Percentiles rank a stretch among this genome's conserved stretches.
Conservation (phyloP, 1,140 invertebrate species). For the Drosophila sechellia region DNA sequence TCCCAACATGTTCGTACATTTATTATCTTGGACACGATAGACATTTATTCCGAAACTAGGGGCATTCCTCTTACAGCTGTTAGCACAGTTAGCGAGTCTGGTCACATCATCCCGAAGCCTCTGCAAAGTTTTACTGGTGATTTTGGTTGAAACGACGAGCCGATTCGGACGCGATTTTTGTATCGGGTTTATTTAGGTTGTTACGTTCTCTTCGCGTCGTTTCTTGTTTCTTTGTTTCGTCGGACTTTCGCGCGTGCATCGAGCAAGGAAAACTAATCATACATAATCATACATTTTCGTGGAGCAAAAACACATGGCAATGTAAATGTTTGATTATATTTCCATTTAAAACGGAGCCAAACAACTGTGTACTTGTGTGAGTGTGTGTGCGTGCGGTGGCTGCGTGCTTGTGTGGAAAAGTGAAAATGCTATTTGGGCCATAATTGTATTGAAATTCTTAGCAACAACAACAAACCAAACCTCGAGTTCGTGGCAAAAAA, state of each 20-base stretch:
- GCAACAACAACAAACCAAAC: constrained; percentile 44
- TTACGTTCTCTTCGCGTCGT: constrained; percentile 56
- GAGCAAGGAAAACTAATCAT: constrained; percentile 41
- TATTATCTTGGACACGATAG: no score
- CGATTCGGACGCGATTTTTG: constrained; percentile 43
- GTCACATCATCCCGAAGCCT: background rate
- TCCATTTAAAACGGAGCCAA: constrained; percentile 60
- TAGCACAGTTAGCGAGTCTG: background rate
- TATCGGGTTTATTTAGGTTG: constrained; percentile 57
- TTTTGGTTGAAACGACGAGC: constrained; percentile 14
- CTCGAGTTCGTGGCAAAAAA: constrained; percentile 6
- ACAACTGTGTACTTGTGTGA: constrained; percentile 11
- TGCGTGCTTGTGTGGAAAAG: constrained; percentile 57
- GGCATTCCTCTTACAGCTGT: no score
- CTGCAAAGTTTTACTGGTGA: background rate
- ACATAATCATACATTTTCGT: constrained; percentile 34
- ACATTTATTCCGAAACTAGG: no score
- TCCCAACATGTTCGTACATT: no score
- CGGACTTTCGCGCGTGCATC: constrained; percentile 33
- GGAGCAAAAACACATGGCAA: constrained; percentile 33
- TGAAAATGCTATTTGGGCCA: constrained; percentile 73
- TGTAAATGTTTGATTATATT: constrained; percentile 60
- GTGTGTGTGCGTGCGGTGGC: constrained; percentile 11
- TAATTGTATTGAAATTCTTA: constrained; percentile 71
- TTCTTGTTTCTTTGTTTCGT: constrained; percentile 65